Conservation (phyloP, 1,140 invertebrate genomes). For the Drosophila watanabei region DNA sequence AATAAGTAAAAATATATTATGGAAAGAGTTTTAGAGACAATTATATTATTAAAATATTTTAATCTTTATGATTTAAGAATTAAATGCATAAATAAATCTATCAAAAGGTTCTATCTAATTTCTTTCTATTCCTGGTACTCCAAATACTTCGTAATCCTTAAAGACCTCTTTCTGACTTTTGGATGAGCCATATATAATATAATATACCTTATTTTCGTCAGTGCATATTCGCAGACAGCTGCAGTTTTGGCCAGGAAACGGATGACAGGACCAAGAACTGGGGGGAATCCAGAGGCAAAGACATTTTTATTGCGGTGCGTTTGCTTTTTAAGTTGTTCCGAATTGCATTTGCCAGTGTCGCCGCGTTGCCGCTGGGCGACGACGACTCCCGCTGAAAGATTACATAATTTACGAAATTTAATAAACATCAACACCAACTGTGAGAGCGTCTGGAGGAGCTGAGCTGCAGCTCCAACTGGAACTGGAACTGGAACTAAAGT, state of each 20-base stretch:
- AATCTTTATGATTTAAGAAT: neutral
- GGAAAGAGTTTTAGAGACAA: neutral
- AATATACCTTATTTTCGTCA: neutral
- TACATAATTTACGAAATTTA: conserved; percentile 82
- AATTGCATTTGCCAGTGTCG: conserved; percentile 77
- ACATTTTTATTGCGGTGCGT: conserved; percentile 80
- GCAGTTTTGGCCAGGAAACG: conserved; percentile 53
- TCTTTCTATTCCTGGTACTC: too few species aligned
- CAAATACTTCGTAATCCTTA: too few species aligned
- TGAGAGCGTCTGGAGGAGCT: conserved; percentile 20
- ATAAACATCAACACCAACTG: conserved; percentile 80
- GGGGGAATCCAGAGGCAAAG: conserved; percentile 40
- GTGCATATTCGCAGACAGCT: conserved; percentile 15
- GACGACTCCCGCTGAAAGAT: conserved; percentile 66
- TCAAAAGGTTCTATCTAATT: too few species aligned
- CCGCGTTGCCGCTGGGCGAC: conserved; percentile 33
- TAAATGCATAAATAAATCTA: neutral
- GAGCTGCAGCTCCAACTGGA: neutral
- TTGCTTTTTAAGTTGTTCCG: conserved; percentile 83
- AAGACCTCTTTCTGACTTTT: too few species aligned
- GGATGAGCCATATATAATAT: too few species aligned
- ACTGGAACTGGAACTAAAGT: conserved; percentile 6
- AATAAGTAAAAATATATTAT: neutral
- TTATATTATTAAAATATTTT: neutral
- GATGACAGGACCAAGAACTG: conserved; percentile 46